Base-by-base conservation (phyloP, 2,797 vertebrate genomes). In the Natrix natrix region DNA sequence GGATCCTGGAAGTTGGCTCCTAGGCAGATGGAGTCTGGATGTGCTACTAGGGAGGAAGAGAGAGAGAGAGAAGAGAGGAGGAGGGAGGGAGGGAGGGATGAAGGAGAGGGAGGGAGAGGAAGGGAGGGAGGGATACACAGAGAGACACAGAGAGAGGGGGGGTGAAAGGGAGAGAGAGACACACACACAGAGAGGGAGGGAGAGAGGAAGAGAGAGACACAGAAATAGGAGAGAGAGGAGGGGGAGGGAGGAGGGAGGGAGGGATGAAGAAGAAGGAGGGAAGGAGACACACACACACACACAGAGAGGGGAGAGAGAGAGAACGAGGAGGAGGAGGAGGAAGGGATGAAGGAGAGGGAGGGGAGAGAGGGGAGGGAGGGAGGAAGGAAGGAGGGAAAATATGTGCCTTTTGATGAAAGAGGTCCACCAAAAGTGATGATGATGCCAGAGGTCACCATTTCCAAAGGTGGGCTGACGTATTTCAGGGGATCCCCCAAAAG, bases 251-350 rank as follows among this genome's bases (percentile, higher is more conserved):
- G 5, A 60, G 24, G 7, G 2, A 61, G 8, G 60, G 8, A 61
- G 24, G 10, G 24, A 59, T 5, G 57, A 1, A 59, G 17, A 1
- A 26, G 28, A 57, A 0, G 1, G 54, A 11, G 26, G 24, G 17
- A 17, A n/a, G 5, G 5, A 26, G 8, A 87, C 43, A 43, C 2
- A 43, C 2, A 43, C 2, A 43, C 2, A 43, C 43, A 43, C 43
- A 43, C 2, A 43, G 1, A 13, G 22, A 8, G 2, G 5, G 4
- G 6, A 8, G 1, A 2, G 1, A n/a, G 11, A 3, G 3, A 14
- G 3, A 28, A 6, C 10, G 28, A 8, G 86, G 10, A 1, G 22
- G 5, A 60, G 24, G 32, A 37, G 7, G 2, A 61, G 8, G 60
- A 8, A 61, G 24, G 10, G 24, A 59, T 5, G 57, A 1, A 59